Percentiles rank a stretch among this genome's conserved stretches.
phyloP scores from a whole-genome alignment of 2,113 vertebrate species.

The Sceloporus undulatus region DNA sequence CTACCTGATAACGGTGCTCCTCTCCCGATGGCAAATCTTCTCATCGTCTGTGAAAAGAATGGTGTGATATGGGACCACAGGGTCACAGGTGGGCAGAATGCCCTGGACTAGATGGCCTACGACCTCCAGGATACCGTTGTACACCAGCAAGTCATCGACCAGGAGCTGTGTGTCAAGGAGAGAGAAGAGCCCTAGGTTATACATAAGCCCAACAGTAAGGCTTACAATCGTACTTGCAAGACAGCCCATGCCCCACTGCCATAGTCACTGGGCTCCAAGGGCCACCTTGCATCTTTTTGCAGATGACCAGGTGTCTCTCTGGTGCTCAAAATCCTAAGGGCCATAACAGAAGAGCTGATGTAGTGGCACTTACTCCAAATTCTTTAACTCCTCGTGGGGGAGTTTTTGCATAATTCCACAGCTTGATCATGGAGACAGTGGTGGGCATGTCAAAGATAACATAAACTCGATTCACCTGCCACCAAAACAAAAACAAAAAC shows the following conservation, averaged over 20 bases:
- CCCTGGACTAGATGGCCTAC: conserved; percentile 83
- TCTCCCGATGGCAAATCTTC: conserved; percentile 84
- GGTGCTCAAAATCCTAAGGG: background rate
- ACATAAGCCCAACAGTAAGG: too few species aligned
- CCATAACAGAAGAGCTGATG: background rate
- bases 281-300: too few species aligned
- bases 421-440: conserved; percentile 95
- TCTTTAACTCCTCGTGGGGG: conserved; percentile 95
- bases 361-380: conserved; percentile 89
- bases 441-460: conserved; percentile 95
- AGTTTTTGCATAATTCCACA: conserved; percentile 98
- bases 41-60: conserved; percentile 91
- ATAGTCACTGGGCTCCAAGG: too few species aligned
- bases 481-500: conserved; percentile 41
- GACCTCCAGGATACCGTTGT: conserved; percentile 92
- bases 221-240: too few species aligned
- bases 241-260: too few species aligned
- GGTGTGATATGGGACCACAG: conserved; percentile 89
- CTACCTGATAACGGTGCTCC: conserved; percentile 87
- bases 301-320: rapidly evolving
- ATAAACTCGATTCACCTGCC: conserved; percentile 95
- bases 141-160: conserved; percentile 95
- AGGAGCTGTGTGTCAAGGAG: conserved; percentile 82
- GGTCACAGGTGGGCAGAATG: conserved; percentile 92
- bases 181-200: background rate